These are phyloP conservation scores for Pristionchus pacificus DNA, from an alignment of 1,140 invertebrate genomes.

Conservation along the genomic window DNA sequence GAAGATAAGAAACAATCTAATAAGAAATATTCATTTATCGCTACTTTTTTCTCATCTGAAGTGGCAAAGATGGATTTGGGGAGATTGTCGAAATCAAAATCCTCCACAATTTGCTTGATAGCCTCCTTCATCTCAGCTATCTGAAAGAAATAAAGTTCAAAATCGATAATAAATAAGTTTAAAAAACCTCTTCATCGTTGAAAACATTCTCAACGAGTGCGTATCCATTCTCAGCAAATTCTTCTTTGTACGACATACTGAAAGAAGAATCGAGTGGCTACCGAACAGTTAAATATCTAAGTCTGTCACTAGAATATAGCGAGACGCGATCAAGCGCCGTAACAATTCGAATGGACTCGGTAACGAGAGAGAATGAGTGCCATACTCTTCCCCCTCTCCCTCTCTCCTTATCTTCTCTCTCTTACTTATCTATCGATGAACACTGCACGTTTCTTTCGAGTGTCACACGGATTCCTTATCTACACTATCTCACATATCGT, in stretches of 20 bases:
- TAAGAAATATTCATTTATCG: background rate
- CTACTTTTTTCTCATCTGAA: slow-evolving; percentile 10
- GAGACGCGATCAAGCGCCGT: background rate
- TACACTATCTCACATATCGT: too few relatives aligned
- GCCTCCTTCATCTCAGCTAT: slow-evolving; percentile 1
- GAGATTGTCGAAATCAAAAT: background rate
- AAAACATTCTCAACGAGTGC: background rate
- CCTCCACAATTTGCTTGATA: slow-evolving; percentile 1
- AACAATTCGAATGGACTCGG: background rate
- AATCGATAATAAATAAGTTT: background rate
- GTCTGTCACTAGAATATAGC: too few relatives aligned
- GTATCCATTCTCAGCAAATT: background rate
- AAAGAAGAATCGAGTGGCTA: background rate
- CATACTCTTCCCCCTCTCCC: background rate
- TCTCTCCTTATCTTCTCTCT: background rate
- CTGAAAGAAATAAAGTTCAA: background rate
- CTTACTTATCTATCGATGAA: too few relatives aligned
- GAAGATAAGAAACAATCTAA: background rate
- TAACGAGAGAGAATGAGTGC: background rate
- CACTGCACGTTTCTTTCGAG: too few relatives aligned
- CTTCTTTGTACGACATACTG: background rate
- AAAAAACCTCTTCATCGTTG: background rate
- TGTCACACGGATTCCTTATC: too few relatives aligned
- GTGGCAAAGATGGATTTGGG: slow-evolving; percentile 2
- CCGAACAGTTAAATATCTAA: too few relatives aligned